Percentiles rank a stretch among this genome's conserved stretches.
Evolutionary conservation across 37 sponge, comb jelly and placozoan genomes (phyloP).

Genomic region (Ephydatia muelleri): DNA sequence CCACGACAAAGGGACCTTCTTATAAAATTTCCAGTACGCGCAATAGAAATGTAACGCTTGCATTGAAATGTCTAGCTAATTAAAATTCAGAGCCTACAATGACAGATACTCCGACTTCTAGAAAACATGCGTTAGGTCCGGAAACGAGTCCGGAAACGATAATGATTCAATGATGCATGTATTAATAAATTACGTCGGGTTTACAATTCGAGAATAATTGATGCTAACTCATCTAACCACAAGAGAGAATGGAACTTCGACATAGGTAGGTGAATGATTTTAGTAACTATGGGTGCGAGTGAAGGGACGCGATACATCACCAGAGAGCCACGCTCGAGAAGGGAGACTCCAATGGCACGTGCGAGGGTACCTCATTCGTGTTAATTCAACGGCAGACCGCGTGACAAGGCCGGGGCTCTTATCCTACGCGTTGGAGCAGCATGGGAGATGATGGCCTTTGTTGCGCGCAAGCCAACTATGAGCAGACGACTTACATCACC

Average conservation of each 20-base stretch:
- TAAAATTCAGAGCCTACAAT: no score
- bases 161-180: no score
- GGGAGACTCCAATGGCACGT: background rate
- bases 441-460: background rate
- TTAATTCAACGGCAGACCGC: background rate
- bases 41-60: no score
- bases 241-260: background rate
- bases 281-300: background rate
- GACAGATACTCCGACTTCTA: no score
- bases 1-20: no score
- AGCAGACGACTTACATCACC: background rate
- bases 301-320: background rate
- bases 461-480: background rate
- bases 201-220: no score
- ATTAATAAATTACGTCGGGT: no score
- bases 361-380: background rate
- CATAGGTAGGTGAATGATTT: background rate
- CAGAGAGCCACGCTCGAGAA: background rate
- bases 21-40: no score
- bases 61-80: no score
- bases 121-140: no score
- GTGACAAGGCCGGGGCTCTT: background rate
- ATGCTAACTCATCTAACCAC: no score
- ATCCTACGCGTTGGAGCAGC: conserved; percentile 1
- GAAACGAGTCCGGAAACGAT: no score